A percentile compares a stretch with the other conserved stretches of the same genome.
These are phyloP conservation scores for Harpegnathos saltator DNA, from an alignment of 1,140 invertebrate genomes.

Conservation along the genomic window DNA sequence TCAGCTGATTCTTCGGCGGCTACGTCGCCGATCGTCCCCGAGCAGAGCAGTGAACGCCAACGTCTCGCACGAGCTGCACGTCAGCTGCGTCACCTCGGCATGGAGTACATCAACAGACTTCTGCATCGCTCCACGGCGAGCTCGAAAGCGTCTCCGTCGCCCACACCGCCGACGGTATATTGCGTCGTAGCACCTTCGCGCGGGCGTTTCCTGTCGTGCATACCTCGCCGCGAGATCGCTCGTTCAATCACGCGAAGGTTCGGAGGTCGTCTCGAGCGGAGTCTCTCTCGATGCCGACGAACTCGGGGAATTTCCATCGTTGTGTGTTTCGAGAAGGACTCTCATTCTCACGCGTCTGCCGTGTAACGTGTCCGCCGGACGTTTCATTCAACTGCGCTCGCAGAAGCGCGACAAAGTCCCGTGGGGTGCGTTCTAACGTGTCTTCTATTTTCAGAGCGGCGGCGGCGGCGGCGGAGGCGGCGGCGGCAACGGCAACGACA, in stretches of 20 bases:
- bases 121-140: constrained; percentile 72
- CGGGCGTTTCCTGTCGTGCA: background rate
- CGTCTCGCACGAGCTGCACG: background rate
- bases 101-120: constrained; percentile 80
- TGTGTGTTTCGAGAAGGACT: too few relatives aligned
- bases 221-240: background rate
- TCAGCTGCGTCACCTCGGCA: constrained; percentile 30
- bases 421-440: background rate
- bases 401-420: background rate
- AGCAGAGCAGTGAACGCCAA: constrained; percentile 33
- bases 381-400: background rate
- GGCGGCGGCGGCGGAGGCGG: too few relatives aligned
- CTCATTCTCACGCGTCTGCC: too few relatives aligned
- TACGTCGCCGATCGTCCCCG: constrained; percentile 27
- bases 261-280: background rate
- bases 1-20: constrained; percentile 71
- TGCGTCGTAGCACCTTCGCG: background rate
- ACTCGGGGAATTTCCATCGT: too few relatives aligned
- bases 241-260: background rate
- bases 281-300: background rate
- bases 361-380: too few relatives aligned
- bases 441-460: constrained; percentile 72
- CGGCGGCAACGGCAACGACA: too few relatives aligned
- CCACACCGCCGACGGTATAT: constrained; percentile 70
- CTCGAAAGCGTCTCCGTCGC: constrained; percentile 64